Conservation (phyloP, 2,797 vertebrate genomes). For the Sebastes iracundus region DNA sequence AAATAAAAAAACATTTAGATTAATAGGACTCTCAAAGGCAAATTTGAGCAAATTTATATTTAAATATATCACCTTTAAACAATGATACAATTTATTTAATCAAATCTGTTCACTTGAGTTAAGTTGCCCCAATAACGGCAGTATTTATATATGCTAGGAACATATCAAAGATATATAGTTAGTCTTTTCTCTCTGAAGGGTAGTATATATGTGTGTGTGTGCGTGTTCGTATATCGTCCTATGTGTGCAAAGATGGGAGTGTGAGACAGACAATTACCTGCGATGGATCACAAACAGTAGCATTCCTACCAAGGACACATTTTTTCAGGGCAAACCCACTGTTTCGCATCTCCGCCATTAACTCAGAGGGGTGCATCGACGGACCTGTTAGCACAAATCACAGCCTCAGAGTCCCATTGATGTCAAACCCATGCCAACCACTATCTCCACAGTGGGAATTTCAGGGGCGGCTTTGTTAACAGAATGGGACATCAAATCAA, state of each 20-base stretch:
- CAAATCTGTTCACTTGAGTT: conserved; percentile 47
- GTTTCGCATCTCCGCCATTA: conserved; percentile 99
- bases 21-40: background rate
- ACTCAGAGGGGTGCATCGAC: conserved; percentile 99
- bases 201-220: conserved; percentile 9
- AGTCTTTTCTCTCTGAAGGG: conserved; percentile 77
- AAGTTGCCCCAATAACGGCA: conserved; percentile 64
- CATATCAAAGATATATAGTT: conserved; percentile 80
- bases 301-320: conserved; percentile 98
- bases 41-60: conserved; percentile 17
- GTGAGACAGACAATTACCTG: conserved; percentile 91
- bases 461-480: conserved; percentile 96
- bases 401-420: conserved; percentile 95
- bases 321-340: conserved; percentile 99
- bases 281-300: conserved; percentile 95
- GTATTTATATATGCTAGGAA: conserved; percentile 83
- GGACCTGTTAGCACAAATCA: conserved; percentile 99
- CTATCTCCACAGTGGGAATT: conserved; percentile 93
- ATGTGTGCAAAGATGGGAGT: conserved; percentile 40
- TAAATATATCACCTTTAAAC: background rate
- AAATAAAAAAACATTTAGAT: background rate
- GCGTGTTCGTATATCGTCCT: conserved; percentile 16
- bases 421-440: conserved; percentile 89
- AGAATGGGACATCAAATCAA: conserved; percentile 98
- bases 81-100: conserved; percentile 39